phyloP scores from a whole-genome alignment of 2,113 vertebrate species.

The Vulpes ferrilata region DNA sequence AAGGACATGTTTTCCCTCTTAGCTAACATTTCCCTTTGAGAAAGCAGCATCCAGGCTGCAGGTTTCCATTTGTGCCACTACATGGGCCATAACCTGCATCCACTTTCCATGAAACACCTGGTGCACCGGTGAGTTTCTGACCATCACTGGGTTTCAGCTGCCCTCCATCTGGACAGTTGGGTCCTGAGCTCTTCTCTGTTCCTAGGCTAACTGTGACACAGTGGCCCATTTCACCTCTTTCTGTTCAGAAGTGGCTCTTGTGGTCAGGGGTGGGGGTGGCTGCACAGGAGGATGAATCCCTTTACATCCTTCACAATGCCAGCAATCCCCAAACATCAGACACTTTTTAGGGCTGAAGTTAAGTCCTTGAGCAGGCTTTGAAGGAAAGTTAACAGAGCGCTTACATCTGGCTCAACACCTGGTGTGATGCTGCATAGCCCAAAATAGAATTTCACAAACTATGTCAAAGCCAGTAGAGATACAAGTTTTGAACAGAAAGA shows the following conservation, averaged over 20 bases:
- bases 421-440: slow-evolving; percentile 46
- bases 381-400: slow-evolving; percentile 63
- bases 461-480: slow-evolving; percentile 63
- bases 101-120: background rate
- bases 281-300: background rate
- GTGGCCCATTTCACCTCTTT: slow-evolving; percentile 70
- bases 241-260: slow-evolving; percentile 4
- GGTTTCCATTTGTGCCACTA: background rate
- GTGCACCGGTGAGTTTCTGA: background rate
- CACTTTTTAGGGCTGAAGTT: slow-evolving; percentile 15
- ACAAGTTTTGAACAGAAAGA: slow-evolving; percentile 47
- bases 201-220: slow-evolving; percentile 55
- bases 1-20: background rate
- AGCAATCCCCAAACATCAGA: slow-evolving; percentile 61
- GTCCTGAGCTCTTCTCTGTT: slow-evolving; percentile 13
- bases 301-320: slow-evolving; percentile 53
- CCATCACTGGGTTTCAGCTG: background rate
- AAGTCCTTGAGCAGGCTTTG: slow-evolving; percentile 68
- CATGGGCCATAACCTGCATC: background rate
- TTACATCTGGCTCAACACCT: slow-evolving; percentile 62
- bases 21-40: background rate
- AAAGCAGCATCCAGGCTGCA: background rate
- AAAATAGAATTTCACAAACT: slow-evolving; percentile 66
- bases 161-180: background rate
- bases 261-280: too few species aligned